Evolutionary conservation across 2,797 vertebrate genomes (phyloP).

Genomic region (Ammospiza maritima): DNA sequence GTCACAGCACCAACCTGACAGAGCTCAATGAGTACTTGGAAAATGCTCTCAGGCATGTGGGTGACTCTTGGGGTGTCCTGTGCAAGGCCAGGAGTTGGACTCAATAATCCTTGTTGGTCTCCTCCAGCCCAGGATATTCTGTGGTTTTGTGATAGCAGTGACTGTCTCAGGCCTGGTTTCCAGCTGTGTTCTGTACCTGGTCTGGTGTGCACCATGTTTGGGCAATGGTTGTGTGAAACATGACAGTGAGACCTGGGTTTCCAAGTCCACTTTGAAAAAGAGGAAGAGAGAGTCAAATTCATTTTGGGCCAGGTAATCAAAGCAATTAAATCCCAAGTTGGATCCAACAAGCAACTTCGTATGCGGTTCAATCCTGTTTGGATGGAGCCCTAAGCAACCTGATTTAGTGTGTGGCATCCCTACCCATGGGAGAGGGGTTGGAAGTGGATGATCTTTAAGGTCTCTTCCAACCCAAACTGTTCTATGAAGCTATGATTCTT

Average conservation of each 20-base stretch:
- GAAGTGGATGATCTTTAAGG: neutral
- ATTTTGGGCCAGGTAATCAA: neutral
- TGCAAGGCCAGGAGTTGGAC: neutral
- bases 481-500: neutral
- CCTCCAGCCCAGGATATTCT: neutral
- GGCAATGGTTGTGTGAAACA: neutral
- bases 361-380: neutral
- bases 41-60: neutral
- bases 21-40: fast-evolving
- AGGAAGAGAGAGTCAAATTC: neutral
- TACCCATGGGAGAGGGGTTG: neutral
- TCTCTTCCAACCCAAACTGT: neutral
- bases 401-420: neutral
- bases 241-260: fast-evolving
- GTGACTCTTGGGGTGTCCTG: neutral
- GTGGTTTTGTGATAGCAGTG: neutral
- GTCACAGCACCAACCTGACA: neutral
- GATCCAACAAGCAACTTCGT: neutral
- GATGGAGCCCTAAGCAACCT: neutral
- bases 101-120: neutral
- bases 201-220: neutral
- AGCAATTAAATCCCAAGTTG: neutral
- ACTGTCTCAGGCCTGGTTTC: neutral
- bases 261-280: neutral
- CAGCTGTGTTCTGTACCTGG: fast-evolving